Evolutionary conservation across 2,797 vertebrate species (phyloP), one percentile per base, ranked within the genome.

Genomic region (Tympanoctomys barrerae): DNA sequence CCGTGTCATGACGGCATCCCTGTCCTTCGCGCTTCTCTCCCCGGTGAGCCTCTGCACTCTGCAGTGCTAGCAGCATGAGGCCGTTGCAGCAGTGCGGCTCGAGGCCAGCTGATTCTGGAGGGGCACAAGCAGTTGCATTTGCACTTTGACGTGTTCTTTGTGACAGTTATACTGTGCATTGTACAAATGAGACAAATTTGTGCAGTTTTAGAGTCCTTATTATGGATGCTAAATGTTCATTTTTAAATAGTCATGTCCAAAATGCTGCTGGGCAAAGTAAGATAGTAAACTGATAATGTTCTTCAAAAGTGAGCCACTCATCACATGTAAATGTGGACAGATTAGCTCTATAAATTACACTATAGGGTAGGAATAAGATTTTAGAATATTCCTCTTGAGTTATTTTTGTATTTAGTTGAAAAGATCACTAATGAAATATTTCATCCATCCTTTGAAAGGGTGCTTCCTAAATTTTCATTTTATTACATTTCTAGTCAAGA

Each of bases 21-120:
- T 97, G 97, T 98, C 95, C 94, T 96, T 97, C 98, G 97, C 96
- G 98, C 96, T 98, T 97, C 98, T 98, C 96, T 98, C 96, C 97
- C 96, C 97, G 97, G 92, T 96, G 98, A 98, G 99, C 98, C 98
- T 98, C 98, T 98, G 98, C 97, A 98, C 98, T 98, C 98, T 97
- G 98, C 98, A 98, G 98, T 94, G 96, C 98, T 98, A 98, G 96
- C 98, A 98, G 98, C 98, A 97, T 98, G 98, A 98, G 98, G 98
- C 98, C 85, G 78, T 98, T 99, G 98, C 91, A 98, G 96, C 95
- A 96, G 94, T 95, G 93, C 98, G 98, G 97, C 96, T 97, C 97
- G 89, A 98, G 98, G 97, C 98, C 98, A 98, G 98, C 97, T 97
- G 94, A 97, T 98, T 98, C 98, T 98, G 92, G 96, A 96, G 98